These are phyloP conservation scores for Pipistrellus pipistrellus DNA, from an alignment of 2,797 vertebrate species.

Conservation along the genomic window DNA sequence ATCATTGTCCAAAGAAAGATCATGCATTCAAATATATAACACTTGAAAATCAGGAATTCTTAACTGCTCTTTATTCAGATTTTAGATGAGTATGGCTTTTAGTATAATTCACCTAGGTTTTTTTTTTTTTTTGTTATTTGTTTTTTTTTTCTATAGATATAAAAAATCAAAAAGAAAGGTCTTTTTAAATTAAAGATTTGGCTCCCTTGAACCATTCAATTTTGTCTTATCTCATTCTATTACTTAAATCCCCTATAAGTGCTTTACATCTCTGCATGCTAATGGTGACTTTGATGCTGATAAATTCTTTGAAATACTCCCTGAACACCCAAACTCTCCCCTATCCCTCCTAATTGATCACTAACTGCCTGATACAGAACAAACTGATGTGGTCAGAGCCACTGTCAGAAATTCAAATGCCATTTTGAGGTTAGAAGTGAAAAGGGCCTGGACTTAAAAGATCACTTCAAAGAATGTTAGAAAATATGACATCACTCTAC, in stretches of 20 bases:
- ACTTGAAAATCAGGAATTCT: neutral
- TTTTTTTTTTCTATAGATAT: neutral
- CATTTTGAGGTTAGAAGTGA: conserved; percentile 6
- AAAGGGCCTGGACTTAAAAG: conserved; percentile 32
- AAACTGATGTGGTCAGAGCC: neutral
- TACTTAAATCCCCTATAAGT: neutral
- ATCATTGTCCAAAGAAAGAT: neutral
- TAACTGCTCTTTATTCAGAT: neutral
- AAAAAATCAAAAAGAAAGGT: neutral
- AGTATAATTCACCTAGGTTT: neutral
- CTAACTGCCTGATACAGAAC: neutral
- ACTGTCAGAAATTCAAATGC: conserved; percentile 30
- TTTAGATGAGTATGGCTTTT: neutral
- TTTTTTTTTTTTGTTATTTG: neutral
- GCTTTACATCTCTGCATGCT: conserved; percentile 1
- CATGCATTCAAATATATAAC: neutral
- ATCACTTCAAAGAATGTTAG: neutral
- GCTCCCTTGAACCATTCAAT: neutral
- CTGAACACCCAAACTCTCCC: neutral
- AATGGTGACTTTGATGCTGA: conserved; percentile 12
- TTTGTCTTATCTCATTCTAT: conserved; percentile 20
- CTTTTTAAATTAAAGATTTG: conserved; percentile 31
- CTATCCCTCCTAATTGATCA: fast-evolving
- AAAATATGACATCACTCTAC: neutral
- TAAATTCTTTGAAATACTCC: neutral